Conservation (phyloP, 2,113 vertebrate genomes). For the Oenanthe melanoleuca region DNA sequence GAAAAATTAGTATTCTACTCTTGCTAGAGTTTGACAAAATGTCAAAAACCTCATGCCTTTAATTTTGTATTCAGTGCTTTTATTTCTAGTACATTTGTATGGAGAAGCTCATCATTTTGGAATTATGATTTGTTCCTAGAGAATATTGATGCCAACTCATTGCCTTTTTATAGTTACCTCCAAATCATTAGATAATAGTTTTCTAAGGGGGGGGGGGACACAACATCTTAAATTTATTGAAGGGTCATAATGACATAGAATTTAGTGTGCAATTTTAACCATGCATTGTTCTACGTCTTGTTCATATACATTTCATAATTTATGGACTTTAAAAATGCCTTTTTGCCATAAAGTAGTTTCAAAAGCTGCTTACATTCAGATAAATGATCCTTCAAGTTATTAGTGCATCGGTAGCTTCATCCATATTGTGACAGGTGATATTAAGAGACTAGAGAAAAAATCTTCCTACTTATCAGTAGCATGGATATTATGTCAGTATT, state of each 20-base stretch:
- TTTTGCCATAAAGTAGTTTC: not conserved
- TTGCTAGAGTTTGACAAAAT: not conserved
- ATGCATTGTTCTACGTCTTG: not conserved
- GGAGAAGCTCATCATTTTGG: not conserved
- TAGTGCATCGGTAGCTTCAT: not conserved
- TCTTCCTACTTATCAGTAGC: not conserved
- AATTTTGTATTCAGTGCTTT: not conserved
- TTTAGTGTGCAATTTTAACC: not conserved
- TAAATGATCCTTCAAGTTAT: not conserved
- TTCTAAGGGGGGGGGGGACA: not conserved
- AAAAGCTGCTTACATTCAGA: not conserved
- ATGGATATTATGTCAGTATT: not conserved
- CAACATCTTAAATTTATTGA: not conserved
- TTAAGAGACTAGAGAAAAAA: not conserved
- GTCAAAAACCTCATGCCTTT: not conserved
- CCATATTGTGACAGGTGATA: not conserved
- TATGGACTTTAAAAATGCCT: not conserved
- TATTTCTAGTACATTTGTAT: not conserved
- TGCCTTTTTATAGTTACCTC: not conserved
- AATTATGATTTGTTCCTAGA: not conserved
- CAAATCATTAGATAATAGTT: not conserved
- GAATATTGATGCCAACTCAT: not conserved
- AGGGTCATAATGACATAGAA: not conserved
- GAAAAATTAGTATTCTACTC: not conserved
- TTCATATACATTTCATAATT: not conserved